These are phyloP conservation scores for Gymnothorax reevesii DNA, from an alignment of 2,797 vertebrate species.

Conservation along the genomic window DNA sequence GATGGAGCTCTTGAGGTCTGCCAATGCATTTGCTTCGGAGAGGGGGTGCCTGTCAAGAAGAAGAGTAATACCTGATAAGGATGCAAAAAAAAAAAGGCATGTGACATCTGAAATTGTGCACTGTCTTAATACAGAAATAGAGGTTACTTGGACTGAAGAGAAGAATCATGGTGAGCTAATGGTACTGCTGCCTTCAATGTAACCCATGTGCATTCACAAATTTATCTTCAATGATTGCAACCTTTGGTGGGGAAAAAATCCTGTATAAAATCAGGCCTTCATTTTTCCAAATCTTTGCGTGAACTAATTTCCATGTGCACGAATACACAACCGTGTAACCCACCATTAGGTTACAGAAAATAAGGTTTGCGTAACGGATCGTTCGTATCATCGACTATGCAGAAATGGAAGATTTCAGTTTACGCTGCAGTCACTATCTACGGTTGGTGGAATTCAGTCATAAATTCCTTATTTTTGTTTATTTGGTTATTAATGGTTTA, in stretches of 20 bases:
- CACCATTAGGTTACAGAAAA: no score
- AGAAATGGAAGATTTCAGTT: no score
- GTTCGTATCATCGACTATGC: no score
- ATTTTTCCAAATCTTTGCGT: no score
- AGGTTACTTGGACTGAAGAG: neutral
- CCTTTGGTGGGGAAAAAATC: neutral
- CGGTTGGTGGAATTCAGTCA: no score
- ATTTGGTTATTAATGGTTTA: no score
- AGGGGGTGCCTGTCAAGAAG: slow-evolving; percentile 62
- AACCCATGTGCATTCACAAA: neutral
- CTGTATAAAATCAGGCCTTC: neutral
- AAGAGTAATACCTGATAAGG: slow-evolving; percentile 13
- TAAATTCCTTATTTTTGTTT: no score
- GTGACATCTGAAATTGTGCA: neutral
- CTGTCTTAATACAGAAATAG: neutral
- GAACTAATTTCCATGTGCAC: no score
- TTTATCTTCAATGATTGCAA: neutral
- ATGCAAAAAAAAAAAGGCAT: neutral
- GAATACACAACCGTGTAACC: no score
- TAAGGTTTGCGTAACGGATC: no score
- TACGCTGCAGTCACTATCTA: no score
- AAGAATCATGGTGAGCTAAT: neutral
- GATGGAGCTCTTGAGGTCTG: slow-evolving; percentile 55
- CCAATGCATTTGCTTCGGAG: slow-evolving; percentile 54
- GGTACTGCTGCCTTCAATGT: neutral